Base-by-base conservation (phyloP, 2,888 invertebrate genomes). In the Argyresthia albistria region DNA sequence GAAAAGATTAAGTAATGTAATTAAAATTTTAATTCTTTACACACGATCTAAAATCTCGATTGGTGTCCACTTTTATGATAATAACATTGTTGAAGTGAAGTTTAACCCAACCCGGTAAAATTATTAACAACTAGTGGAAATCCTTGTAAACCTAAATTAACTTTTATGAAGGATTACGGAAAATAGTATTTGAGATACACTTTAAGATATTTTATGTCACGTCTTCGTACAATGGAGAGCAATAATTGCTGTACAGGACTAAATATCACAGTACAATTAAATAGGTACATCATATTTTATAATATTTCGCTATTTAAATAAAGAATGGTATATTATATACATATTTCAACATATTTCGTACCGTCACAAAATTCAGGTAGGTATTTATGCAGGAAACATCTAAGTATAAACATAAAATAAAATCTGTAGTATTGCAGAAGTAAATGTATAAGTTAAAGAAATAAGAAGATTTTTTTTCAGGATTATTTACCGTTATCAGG, bases 51-150 rank as follows among this genome's bases (percentile, higher is more conserved):
- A 58, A 53, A 57, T 55, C 55, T 57, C 54, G 54, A 57, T 57
- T 54, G 54, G 54, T 55, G 54, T 55, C 43, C 7, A 25, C 14
- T 35, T 25, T 43, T 35, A 51, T 35, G 45, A 53, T 50, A 49
- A 47, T 51, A 42, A 52, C 4, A 43, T 50, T 47, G 46, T 48
- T 53, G 53, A 56, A 50, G 35, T 12, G 43, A 12, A 54, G 52
- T 47, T 35, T 15, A 57, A 52, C 53, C 57, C 56, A 52, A 62
- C 60, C 70, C 68, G 60, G 61, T 57, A 58, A 60, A 57, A 53
- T 43, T 11, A 25, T 61, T 57, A 65, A 62, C 61, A 61, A 54
- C 66, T 69, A 69, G 54, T 64, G 66, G 64, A 66, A 67, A 66
- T 45, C 62, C 58, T 54, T 52, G 45, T 47, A 43, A 49, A 46